A percentile compares a stretch with the other conserved stretches of the same genome.
phyloP scores from a whole-genome alignment of 2,888 invertebrate genomes.

The Nymphalis c-album region DNA sequence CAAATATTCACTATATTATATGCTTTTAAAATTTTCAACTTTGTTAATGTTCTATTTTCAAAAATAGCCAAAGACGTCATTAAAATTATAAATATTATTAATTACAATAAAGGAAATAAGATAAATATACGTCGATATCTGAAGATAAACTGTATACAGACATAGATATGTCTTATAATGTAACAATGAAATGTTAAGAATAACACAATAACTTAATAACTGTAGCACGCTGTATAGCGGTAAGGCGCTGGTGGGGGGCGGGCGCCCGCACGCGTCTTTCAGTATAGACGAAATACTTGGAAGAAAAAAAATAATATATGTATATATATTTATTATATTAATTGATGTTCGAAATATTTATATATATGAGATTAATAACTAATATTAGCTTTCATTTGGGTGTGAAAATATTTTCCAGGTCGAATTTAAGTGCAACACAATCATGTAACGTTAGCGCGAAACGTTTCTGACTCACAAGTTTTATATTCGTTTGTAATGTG shows the following conservation, averaged over 20 bases:
- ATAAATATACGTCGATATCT: not conserved
- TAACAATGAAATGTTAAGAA: slow-evolving; percentile 14
- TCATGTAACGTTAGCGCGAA: too few species aligned
- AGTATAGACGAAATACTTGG: slow-evolving; percentile 47
- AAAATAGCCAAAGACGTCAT: too few species aligned
- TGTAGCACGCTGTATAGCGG: slow-evolving; percentile 64
- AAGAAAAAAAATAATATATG: slow-evolving; percentile 22
- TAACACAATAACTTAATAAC: slow-evolving; percentile 47
- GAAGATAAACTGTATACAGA: not conserved
- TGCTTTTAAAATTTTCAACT: too few species aligned
- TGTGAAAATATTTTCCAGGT: too few species aligned
- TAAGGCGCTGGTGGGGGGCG: slow-evolving; percentile 77
- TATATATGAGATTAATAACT: too few species aligned
- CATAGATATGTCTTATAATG: not conserved
- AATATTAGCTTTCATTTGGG: too few species aligned
- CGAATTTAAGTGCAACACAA: too few species aligned
- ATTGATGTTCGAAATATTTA: not conserved
- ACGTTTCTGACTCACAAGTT: too few species aligned
- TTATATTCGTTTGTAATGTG: too few species aligned
- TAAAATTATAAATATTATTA: too few species aligned
- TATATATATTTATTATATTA: not conserved
- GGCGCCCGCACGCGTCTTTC: slow-evolving; percentile 59
- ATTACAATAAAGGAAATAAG: not conserved
- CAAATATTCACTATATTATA: too few species aligned
- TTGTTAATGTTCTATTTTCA: too few species aligned